Evolutionary conservation across 37 sponge, comb jelly and placozoan species (phyloP).

Genomic region (Eunapius fragilis): DNA sequence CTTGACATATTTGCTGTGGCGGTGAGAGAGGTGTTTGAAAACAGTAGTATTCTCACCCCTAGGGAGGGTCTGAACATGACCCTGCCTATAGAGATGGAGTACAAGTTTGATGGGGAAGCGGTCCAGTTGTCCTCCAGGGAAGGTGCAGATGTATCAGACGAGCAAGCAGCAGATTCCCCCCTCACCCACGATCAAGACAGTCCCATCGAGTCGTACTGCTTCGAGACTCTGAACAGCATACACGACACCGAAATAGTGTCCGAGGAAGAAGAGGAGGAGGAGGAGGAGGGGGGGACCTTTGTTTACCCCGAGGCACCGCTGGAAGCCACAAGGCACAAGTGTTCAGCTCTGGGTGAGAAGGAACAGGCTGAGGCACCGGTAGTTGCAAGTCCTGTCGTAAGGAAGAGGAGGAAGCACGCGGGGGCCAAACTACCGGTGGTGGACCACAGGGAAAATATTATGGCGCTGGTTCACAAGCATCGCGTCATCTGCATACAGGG

Average conservation of each 20-base stretch:
- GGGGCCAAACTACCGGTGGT: constrained; percentile 47
- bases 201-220: not conserved
- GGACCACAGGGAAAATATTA: constrained; percentile 56
- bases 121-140: not conserved
- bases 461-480: constrained; percentile 42
- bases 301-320: not conserved
- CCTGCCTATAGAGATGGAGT: not conserved
- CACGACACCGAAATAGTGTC: not conserved
- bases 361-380: not conserved
- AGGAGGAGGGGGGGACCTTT: not conserved
- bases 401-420: not conserved
- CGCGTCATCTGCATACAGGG: constrained; percentile 68
- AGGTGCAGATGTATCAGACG: not conserved
- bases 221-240: not conserved
- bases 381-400: not conserved
- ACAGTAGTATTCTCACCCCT: not conserved
- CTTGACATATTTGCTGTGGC: constrained; percentile 1
- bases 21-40: not conserved
- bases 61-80: not conserved
- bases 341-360: constrained; percentile 4
- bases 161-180: not conserved
- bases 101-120: not conserved
- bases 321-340: constrained; percentile 2
- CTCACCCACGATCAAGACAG: not conserved
- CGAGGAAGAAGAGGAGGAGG: too few relatives aligned